These are phyloP conservation scores for Chrysolina haemoptera DNA, from an alignment of 2,888 invertebrate species.

Conservation along the genomic window DNA sequence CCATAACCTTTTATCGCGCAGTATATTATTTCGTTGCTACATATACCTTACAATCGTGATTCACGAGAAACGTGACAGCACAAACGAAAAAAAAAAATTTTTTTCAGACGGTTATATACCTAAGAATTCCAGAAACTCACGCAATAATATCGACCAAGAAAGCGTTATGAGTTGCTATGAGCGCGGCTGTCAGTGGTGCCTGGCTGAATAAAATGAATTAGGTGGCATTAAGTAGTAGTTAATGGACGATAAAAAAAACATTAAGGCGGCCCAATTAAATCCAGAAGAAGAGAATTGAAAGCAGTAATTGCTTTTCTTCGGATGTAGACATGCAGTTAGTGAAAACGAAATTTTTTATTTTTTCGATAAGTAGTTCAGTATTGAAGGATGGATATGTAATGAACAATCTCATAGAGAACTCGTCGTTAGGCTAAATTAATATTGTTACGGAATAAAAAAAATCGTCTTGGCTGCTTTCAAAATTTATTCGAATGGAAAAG, in stretches of 20 bases:
- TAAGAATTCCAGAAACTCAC: slow-evolving; percentile 18
- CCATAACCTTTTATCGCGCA: no score
- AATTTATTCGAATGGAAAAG: no score
- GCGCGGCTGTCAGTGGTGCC: slow-evolving; percentile 22
- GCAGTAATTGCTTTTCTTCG: background rate
- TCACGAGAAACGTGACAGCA: background rate
- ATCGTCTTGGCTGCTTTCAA: no score
- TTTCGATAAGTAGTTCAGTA: no score
- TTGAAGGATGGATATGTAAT: no score
- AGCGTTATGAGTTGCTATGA: slow-evolving; percentile 15
- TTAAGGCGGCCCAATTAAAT: slow-evolving; percentile 14
- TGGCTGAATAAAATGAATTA: slow-evolving; percentile 16
- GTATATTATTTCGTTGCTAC: no score
- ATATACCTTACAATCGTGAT: background rate
- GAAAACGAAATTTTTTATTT: no score
- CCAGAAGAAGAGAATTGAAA: background rate
- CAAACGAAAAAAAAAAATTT: background rate
- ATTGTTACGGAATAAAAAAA: no score
- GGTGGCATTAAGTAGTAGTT: slow-evolving; percentile 19
- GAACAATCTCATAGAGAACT: no score
- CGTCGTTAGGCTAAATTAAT: no score
- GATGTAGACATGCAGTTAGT: background rate
- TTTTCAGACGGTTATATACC: background rate
- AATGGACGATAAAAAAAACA: slow-evolving; percentile 19
- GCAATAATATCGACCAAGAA: slow-evolving; percentile 19